phyloP scores from a whole-genome alignment of 2,113 vertebrate genomes.

The Mus pahari region DNA sequence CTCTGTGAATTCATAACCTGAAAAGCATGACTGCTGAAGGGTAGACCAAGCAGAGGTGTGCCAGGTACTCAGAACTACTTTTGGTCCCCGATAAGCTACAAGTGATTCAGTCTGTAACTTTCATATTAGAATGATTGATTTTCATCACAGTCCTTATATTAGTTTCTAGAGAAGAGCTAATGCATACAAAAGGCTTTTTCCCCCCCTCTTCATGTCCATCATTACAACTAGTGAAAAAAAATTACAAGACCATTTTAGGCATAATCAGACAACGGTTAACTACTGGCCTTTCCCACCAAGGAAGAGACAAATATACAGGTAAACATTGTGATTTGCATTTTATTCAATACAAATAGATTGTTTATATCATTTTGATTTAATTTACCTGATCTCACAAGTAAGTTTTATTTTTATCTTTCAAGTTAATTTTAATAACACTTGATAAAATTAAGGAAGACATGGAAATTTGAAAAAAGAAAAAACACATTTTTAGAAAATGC shows the following conservation, averaged over 20 bases:
- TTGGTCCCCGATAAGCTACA: background rate
- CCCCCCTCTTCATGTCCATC: background rate
- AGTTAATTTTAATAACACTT: background rate
- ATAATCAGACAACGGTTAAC: conserved; percentile 8
- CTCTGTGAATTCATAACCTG: conserved; percentile 18
- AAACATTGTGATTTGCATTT: background rate
- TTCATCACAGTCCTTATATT: background rate
- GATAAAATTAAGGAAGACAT: background rate
- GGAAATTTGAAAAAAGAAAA: background rate
- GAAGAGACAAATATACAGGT: background rate
- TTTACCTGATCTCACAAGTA: background rate
- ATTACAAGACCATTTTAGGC: background rate
- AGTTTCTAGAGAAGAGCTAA: background rate
- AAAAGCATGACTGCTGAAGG: background rate
- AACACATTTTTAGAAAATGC: background rate
- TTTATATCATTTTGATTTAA: background rate
- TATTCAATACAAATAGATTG: background rate
- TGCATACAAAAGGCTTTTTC: background rate
- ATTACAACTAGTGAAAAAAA: background rate
- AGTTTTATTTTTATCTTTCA: background rate
- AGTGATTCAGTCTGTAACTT: background rate
- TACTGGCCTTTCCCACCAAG: background rate
- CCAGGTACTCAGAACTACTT: background rate
- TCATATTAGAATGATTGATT: background rate
- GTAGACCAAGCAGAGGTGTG: background rate